Conservation (phyloP, 2,113 vertebrate genomes). For the Puffinus mauretanicus region DNA sequence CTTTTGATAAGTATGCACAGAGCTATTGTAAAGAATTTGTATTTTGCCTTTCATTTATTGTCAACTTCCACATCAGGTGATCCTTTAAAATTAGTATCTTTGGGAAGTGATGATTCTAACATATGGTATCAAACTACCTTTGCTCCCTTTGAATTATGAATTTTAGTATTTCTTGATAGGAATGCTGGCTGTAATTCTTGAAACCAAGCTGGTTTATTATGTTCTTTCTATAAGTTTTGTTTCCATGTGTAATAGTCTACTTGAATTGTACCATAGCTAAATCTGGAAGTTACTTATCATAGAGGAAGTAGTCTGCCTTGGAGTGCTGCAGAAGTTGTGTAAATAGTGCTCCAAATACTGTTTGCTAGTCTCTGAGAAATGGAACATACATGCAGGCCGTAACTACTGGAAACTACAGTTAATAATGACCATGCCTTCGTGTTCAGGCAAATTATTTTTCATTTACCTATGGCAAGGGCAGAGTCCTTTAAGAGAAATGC, state of each 20-base stretch:
- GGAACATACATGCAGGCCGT: background rate
- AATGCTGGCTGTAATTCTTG: background rate
- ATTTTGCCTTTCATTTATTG: background rate
- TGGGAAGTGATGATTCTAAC: background rate
- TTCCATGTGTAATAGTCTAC: background rate
- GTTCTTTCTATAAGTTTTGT: background rate
- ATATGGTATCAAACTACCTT: background rate
- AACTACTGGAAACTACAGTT: background rate
- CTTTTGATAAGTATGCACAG: background rate
- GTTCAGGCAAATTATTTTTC: background rate
- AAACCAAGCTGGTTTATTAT: background rate
- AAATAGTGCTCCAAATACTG: background rate
- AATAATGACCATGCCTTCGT: background rate
- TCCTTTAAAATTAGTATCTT: background rate
- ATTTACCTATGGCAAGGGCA: background rate
- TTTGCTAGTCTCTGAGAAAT: background rate
- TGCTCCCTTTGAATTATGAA: background rate
- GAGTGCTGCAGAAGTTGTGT: background rate
- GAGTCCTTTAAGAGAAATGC: background rate
- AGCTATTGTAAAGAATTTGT: background rate
- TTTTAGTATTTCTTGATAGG: background rate
- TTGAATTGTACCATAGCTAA: background rate
- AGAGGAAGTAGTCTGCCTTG: background rate
- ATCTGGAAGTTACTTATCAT: background rate
- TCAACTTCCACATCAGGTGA: background rate